Evolutionary conservation across 2,113 vertebrate species (phyloP), one percentile per base, ranked within the genome.

Genomic region (Brachyhypopomus occidentalis): DNA sequence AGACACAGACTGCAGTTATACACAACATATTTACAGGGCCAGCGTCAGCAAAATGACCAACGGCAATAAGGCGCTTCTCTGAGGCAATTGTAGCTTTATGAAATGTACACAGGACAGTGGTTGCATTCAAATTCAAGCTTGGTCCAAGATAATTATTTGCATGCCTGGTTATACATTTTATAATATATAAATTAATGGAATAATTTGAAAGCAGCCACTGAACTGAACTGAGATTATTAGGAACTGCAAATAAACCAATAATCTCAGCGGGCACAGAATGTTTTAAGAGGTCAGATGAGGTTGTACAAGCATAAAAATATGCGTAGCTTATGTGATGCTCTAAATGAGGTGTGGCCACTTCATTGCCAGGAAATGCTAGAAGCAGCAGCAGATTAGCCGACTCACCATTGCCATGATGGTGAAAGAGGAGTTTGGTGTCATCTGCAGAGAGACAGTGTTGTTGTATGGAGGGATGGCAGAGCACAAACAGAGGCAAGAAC

Each of bases 351-450:
- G 30, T 69, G 22, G 56, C 34, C n/a, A 45, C 69, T 62, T 72
- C 71, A 56, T 36, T 58, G 17, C 34, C 48, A 75, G 27, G 48
- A 75, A 74, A 19, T 36, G 45, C 45, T 63, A 71, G 16, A 58
- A 71, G 48, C 66, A 69, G 63, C 64, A 75, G 77, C 34, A 66
- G 70, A 72, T 41, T 77, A 69, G 83, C 81, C 3, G 75, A 91
- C 95, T 96, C 87, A 96, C 95, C 95, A 4, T 93, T 92, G 41
- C 87, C 89, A 56, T 83, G 83, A 2, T 86, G 87, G 0, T 93
- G 84, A 85, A 94, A 93, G 6, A 82, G 90, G 86, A 86, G 83
- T 88, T 96, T 96, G 2, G 95, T 95, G 70, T 97, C 95, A 56
- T 96, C 95, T 96, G 84, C 22, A 83, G 89, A 78, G 72, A 45